Conservation (phyloP, 2,797 vertebrate genomes). For the Merluccius polli region DNA sequence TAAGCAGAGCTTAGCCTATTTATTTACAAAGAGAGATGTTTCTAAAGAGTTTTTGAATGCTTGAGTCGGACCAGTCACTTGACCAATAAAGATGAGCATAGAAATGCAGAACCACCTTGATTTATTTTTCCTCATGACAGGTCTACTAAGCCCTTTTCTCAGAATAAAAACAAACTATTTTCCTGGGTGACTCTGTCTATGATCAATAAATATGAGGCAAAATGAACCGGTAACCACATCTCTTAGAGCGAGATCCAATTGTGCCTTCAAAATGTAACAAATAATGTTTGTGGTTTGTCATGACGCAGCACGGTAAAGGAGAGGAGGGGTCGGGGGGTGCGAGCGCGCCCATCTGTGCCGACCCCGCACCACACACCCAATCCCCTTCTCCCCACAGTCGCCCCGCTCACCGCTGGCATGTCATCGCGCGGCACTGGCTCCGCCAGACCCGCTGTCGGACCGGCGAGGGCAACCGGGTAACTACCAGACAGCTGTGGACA, state of each 20-base stretch:
- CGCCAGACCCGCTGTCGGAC: conserved; percentile 74
- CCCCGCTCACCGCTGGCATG: conserved; percentile 74
- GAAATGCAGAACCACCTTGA: background rate
- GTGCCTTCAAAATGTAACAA: background rate
- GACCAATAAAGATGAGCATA: background rate
- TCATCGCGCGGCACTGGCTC: conserved; percentile 77
- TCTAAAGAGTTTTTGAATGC: background rate
- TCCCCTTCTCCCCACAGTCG: conserved; percentile 62
- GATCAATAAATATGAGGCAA: background rate
- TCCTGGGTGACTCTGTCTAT: background rate
- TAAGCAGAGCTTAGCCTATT: background rate
- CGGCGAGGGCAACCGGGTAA: conserved; percentile 75
- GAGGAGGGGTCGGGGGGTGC: conserved; percentile 57
- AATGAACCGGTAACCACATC: background rate
- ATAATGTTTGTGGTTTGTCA: conserved; percentile 60
- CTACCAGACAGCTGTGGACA: conserved; percentile 48
- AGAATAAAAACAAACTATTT: background rate
- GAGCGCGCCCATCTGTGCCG: conserved; percentile 45
- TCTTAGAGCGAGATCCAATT: background rate
- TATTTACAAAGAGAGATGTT: background rate
- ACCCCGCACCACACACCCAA: conserved; percentile 44
- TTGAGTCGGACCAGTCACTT: background rate
- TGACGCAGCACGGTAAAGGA: conserved; percentile 70
- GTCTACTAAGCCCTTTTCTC: background rate
- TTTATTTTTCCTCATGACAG: too few species aligned